These are phyloP conservation scores for Microdon myrmicae DNA, from an alignment of 2,888 invertebrate genomes.

Conservation along the genomic window DNA sequence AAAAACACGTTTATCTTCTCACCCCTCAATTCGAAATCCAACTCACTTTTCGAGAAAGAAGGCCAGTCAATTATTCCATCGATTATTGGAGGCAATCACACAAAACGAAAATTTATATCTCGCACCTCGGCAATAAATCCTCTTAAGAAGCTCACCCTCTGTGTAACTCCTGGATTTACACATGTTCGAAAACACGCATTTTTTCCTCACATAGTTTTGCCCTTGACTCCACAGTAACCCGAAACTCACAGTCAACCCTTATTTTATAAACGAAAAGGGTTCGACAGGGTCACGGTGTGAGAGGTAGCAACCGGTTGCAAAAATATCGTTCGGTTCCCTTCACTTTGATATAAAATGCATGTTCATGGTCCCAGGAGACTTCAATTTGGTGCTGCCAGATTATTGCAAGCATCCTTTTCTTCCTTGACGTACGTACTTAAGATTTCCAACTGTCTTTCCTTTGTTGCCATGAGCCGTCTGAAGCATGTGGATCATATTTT, in stretches of 20 bases:
- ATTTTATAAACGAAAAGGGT: conserved; percentile 25
- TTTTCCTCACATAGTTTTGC: conserved; percentile 29
- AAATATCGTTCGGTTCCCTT: conserved; percentile 2
- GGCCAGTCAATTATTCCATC: conserved; percentile 58
- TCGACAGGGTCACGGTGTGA: neutral
- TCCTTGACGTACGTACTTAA: too few species aligned
- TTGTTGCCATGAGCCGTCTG: too few species aligned
- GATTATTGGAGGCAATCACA: conserved; percentile 65
- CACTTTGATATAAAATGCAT: conserved; percentile 22
- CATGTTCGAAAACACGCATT: conserved; percentile 46
- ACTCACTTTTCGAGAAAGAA: too few species aligned
- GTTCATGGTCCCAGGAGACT: conserved; percentile 21
- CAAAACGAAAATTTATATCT: conserved; percentile 64
- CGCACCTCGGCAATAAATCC: conserved; percentile 62
- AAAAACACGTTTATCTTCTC: too few species aligned
- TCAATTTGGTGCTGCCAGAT: conserved; percentile 26
- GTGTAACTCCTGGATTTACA: conserved; percentile 35
- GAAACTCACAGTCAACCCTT: conserved; percentile 5
- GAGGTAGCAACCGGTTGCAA: conserved; percentile 35
- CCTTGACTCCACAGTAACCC: neutral
- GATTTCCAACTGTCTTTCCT: too few species aligned
- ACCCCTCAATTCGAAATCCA: too few species aligned
- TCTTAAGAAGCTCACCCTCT: conserved; percentile 44
- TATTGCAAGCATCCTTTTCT: too few species aligned
- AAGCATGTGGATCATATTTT: neutral